These are phyloP conservation scores for Ophion ventricosus DNA, from an alignment of 2,888 invertebrate species.

Conservation along the genomic window DNA sequence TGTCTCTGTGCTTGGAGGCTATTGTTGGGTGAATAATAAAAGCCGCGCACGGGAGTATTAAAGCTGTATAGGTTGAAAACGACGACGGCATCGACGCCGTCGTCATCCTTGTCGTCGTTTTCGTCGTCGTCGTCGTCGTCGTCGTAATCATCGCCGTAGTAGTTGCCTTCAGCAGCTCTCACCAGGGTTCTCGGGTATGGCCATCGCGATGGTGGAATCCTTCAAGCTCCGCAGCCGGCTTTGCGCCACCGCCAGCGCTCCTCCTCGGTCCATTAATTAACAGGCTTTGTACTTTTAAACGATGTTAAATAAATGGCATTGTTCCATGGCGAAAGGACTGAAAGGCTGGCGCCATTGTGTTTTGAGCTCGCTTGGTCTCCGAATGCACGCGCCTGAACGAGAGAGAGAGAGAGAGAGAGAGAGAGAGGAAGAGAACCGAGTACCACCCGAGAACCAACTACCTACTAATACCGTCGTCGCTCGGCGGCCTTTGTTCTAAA, in stretches of 20 bases:
- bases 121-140: conserved; percentile 27
- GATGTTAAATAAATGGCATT: conserved; percentile 83
- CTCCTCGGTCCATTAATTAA: conserved; percentile 82
- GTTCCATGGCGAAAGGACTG: conserved; percentile 80
- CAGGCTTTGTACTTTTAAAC: conserved; percentile 83
- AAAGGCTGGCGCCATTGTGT: conserved; percentile 81
- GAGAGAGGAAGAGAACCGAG: conserved; percentile 65
- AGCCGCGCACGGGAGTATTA: conserved; percentile 45
- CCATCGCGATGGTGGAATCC: conserved; percentile 59
- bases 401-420: conserved; percentile 61
- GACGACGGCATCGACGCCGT: conserved; percentile 37
- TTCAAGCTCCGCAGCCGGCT: conserved; percentile 25
- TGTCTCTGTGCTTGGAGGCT: conserved; percentile 49
- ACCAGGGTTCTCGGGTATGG: conserved; percentile 57
- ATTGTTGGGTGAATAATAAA: conserved; percentile 61
- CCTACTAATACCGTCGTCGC: conserved; percentile 70
- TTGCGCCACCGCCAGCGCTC: conserved; percentile 69
- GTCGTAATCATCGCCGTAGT: conserved; percentile 34
- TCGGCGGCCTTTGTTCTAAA: conserved; percentile 69
- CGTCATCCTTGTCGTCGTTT: conserved; percentile 23
- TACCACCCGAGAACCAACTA: conserved; percentile 75
- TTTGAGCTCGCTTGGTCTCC: conserved; percentile 76
- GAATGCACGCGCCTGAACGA: conserved; percentile 70
- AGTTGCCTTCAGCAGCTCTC: conserved; percentile 46
- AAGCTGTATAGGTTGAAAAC: conserved; percentile 44